A percentile compares a stretch with the other conserved stretches of the same genome.
Evolutionary conservation across 1,140 invertebrate genomes (phyloP).

Genomic region (Scaptomyza montana): DNA sequence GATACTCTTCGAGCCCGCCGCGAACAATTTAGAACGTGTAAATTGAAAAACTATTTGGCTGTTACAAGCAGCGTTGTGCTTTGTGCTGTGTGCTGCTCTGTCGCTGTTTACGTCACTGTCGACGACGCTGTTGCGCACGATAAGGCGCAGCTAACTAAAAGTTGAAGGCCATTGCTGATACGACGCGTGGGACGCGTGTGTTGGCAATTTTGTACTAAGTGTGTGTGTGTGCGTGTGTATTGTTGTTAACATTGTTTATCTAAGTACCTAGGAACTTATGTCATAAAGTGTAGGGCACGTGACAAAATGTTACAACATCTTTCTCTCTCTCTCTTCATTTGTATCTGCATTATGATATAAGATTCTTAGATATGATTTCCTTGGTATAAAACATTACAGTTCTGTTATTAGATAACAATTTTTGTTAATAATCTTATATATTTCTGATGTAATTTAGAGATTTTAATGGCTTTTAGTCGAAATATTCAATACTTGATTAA

Average conservation of each 20-base stretch:
- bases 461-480: too few species aligned
- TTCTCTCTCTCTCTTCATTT: slow-evolving; percentile 20
- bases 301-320: slow-evolving; percentile 54
- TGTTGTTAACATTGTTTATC: slow-evolving; percentile 76
- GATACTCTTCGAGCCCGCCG: too few species aligned
- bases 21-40: slow-evolving; percentile 76
- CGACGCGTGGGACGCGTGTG: slow-evolving; percentile 68
- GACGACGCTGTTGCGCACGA: slow-evolving; percentile 66
- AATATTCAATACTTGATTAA: too few species aligned
- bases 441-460: too few species aligned
- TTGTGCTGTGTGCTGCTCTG: not conserved
- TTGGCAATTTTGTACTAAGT: slow-evolving; percentile 22
- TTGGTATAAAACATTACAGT: too few species aligned
- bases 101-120: slow-evolving; percentile 17
- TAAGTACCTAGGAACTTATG: slow-evolving; percentile 45
- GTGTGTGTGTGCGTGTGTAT: slow-evolving; percentile 31
- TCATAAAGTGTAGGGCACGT: slow-evolving; percentile 50
- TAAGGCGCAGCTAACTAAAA: slow-evolving; percentile 76
- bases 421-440: too few species aligned
- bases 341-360: slow-evolving; percentile 47
- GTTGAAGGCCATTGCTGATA: slow-evolving; percentile 82
- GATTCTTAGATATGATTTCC: too few species aligned
- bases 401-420: too few species aligned
- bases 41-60: slow-evolving; percentile 73
- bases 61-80: not conserved